These are phyloP conservation scores for Drosophila aldrichi DNA, from an alignment of 2,888 invertebrate genomes.

Conservation along the genomic window DNA sequence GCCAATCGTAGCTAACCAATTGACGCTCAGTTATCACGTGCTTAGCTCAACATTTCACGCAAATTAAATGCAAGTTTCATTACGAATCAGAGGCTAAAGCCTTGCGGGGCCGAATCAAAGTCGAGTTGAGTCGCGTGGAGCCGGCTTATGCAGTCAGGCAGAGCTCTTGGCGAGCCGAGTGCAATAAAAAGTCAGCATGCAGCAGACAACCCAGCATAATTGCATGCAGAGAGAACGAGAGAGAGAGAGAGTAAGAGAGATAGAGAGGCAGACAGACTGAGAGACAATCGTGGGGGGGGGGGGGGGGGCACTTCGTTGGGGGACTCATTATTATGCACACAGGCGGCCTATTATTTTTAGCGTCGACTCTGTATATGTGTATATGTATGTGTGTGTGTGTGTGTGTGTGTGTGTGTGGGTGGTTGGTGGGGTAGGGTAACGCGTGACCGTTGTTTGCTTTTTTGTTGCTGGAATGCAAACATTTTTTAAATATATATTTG, in stretches of 20 bases:
- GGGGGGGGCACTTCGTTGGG: constrained; percentile 33
- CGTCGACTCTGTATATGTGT: constrained; percentile 22
- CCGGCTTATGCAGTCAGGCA: neutral
- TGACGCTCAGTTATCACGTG: neutral
- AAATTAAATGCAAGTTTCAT: neutral
- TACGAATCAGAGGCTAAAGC: neutral
- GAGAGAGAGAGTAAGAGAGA: neutral
- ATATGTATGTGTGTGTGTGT: neutral
- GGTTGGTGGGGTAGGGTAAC: too few relatives aligned
- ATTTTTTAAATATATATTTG: constrained; percentile 50
- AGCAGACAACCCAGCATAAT: constrained; percentile 51
- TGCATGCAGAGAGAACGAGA: constrained; percentile 40
- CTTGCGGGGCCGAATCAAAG: neutral
- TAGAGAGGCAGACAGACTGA: neutral
- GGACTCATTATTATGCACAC: constrained; percentile 77
- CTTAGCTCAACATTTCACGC: neutral
- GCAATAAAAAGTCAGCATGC: constrained; percentile 15
- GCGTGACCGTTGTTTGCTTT: constrained; percentile 13
- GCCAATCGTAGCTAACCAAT: neutral
- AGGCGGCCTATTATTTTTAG: constrained; percentile 77
- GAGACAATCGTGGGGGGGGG: constrained; percentile 1
- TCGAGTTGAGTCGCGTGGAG: neutral
- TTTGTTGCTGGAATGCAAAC: constrained; percentile 21
- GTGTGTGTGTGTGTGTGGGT: neutral
- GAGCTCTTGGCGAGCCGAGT: constrained; percentile 38